Evolutionary conservation across 2,797 vertebrate species (phyloP), one percentile per base, ranked within the genome.

Genomic region (Schizopygopsis malacanthus): DNA sequence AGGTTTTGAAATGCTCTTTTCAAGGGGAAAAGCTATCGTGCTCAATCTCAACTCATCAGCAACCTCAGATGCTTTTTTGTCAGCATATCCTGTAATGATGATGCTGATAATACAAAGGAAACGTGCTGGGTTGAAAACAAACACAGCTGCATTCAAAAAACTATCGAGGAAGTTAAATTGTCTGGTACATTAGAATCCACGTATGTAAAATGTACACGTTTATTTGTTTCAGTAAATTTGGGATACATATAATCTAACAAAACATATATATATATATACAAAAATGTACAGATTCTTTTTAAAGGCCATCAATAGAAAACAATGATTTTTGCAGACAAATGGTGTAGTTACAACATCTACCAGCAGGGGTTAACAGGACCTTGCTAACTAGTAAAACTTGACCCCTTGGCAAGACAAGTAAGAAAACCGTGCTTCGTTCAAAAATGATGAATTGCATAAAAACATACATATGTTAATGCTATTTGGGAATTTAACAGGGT

Each of bases 61-160:
- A 83, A 50, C 43, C 59, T 59, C 59, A 79, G 15, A 82, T n/a
- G 41, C 43, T 54, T 7, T 69, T 33, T 84, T 79, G 79, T 82
- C 77, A 79, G 45, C 28, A 81, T 41, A 81, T 88, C 76, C 81
- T 83, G 81, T 86, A 47, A 83, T 52, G 78, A 81, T 81, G 4
- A 37, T 16, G 11, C 15, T 47, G 75, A 83, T 80, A 71, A 41
- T 13, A 61, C 71, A 50, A 28, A 43, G 63, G 41, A 75, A 73
- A 37, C 10, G 2, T 54, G 63, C 39, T 22, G 5, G 4, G 8
- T 20, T 28, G 59, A 73, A 47, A 69, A 52, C n/a, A 37, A 73
- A 52, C 45, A 41, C 56, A 67, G 45, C 25, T 70, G 22, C 15
- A 1, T 65, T n/a, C 11, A n/a, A 6, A 65, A 39, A 0, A n/a